Conservation (phyloP, 2,113 vertebrate genomes). For the Phyllostomus hastatus region DNA sequence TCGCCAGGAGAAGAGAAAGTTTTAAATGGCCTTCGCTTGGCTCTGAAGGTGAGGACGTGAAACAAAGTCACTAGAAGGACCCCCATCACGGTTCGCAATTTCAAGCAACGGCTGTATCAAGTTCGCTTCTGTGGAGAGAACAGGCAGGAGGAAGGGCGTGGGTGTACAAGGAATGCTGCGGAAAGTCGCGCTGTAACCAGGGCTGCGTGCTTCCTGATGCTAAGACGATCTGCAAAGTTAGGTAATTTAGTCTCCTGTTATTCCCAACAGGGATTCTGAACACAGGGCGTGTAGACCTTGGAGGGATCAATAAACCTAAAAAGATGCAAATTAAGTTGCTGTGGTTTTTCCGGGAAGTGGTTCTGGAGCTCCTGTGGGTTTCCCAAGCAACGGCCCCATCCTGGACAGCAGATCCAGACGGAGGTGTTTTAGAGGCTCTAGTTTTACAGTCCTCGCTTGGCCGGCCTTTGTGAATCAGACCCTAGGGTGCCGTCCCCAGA, state of each 20-base stretch:
- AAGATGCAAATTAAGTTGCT: background rate
- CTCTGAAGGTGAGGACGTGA: background rate
- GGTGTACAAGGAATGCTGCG: background rate
- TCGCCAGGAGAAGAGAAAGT: background rate
- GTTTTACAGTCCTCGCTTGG: background rate
- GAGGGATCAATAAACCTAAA: background rate
- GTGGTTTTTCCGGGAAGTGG: background rate
- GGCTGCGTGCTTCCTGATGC: background rate
- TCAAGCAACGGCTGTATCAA: background rate
- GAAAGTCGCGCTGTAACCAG: too few species aligned
- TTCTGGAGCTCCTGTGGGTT: background rate
- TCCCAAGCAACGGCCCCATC: background rate
- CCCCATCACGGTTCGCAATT: background rate
- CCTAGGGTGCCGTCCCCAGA: background rate
- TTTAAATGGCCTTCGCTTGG: background rate
- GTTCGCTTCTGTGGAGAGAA: background rate
- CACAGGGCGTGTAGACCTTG: too few species aligned
- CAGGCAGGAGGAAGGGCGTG: background rate
- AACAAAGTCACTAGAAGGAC: background rate
- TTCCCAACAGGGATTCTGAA: background rate
- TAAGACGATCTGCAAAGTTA: background rate
- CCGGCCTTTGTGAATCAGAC: background rate
- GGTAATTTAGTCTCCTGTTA: background rate
- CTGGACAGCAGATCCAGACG: background rate
- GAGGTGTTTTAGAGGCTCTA: background rate